Evolutionary conservation across 2,797 vertebrate species (phyloP).

Genomic region (Acipenser ruthenus): DNA sequence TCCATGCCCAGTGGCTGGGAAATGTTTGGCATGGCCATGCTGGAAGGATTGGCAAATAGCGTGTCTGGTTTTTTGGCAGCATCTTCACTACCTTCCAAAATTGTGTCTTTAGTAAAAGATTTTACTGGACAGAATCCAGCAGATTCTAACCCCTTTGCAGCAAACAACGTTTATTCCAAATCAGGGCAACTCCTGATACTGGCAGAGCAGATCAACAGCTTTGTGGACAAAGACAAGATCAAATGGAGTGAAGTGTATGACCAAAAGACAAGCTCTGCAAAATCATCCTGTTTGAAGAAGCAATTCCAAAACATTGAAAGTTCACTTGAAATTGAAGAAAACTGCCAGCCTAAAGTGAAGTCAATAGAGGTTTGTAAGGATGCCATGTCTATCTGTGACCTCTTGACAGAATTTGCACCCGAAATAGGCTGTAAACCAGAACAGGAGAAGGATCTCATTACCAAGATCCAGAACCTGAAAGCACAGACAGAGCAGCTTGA

Average conservation of each 20-base stretch:
- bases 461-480: conserved; percentile 9
- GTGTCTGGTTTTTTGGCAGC: too few relatives aligned
- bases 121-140: too few relatives aligned
- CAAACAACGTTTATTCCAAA: conserved; percentile 9
- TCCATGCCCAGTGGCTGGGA: conserved; percentile 21
- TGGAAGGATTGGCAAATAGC: background rate
- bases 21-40: conserved; percentile 13
- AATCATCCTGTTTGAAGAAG: background rate
- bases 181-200: background rate
- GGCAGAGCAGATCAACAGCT: background rate
- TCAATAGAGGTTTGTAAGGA: conserved; percentile 8
- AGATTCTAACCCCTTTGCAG: background rate
- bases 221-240: conserved; percentile 14
- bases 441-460: background rate
- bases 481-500: conserved; percentile 15
- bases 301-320: conserved; percentile 1
- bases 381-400: conserved; percentile 5
- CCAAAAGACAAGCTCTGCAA: background rate
- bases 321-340: background rate
- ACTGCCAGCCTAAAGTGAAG: background rate
- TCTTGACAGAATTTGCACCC: conserved; percentile 8
- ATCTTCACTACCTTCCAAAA: too few relatives aligned
- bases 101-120: too few relatives aligned
- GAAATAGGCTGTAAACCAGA: background rate
- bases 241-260: conserved; percentile 17